Evolutionary conservation across 2,888 invertebrate species (phyloP), one percentile per base, ranked within the genome.

Genomic region (Margaritifera margaritifera): DNA sequence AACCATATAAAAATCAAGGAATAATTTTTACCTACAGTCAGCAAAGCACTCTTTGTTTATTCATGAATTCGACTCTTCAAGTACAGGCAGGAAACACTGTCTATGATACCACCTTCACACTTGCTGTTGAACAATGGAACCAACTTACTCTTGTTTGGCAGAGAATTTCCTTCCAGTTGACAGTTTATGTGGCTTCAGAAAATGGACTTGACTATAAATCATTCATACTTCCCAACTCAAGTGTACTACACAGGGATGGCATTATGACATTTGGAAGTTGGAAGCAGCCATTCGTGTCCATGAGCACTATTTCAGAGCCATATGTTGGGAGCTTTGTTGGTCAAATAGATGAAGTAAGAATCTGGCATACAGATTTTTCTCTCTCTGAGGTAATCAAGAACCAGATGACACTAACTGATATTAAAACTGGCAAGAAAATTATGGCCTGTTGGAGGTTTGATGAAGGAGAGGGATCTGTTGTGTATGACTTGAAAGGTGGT

Each of bases 121-220:
- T 79, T 11, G 61, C 64, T 6, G 20, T 63, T 3, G 64, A 69
- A 15, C 64, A 63, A 25, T 84, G 84, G 84, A 74, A 80, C 27
- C 80, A 79, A 51, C 59, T 84, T 42, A 72, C 75, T 11, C 51
- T 80, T 2, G 74, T 76, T 15, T 80, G 69, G 69, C 53, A 64
- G 6, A 19, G 64, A 20, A 58, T 63, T 31, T 42, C 64, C 20
- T 61, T 61, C n/a, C 58, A 63, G 31, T 42, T 69, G 50, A 55
- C 56, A 15, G 27, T 69, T 15, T 69, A 69, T 52, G 18, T 64
- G 18, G 64, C 53, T 52, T 31, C 60, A 53, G 61, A 57, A 27
- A 25, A 22, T 59, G 64, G 69, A 42, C 42, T 42, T 42, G 15
- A 8, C 42, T 42, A 42, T 22, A 6, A 52, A 52, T 27, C n/a